Evolutionary conservation across 2,113 vertebrate species (phyloP).

Genomic region (Hemicordylus capensis): DNA sequence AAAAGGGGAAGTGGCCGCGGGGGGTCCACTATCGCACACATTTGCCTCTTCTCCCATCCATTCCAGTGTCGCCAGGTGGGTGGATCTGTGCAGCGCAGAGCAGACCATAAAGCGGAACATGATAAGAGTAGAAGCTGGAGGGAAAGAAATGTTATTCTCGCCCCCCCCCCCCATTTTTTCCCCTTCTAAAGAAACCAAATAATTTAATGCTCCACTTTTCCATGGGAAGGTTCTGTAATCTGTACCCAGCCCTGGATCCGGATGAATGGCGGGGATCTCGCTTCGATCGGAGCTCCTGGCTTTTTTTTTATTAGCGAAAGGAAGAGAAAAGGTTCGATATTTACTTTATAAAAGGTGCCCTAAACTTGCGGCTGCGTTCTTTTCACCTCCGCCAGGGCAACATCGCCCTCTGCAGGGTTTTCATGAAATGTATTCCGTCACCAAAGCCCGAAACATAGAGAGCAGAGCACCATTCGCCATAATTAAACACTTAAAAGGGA

Average conservation of each 20-base stretch:
- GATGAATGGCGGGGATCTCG: not conserved
- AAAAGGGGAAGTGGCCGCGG: not conserved
- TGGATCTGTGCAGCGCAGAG: not conserved
- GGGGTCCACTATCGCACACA: too few species aligned
- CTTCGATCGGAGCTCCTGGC: not conserved
- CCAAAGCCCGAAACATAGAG: not conserved
- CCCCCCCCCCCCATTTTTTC: not conserved
- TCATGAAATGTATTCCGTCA: not conserved
- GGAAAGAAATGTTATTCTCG: not conserved
- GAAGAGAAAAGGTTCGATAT: not conserved
- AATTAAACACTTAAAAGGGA: not conserved
- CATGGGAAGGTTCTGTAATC: not conserved
- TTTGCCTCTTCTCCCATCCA: not conserved
- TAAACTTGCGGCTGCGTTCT: not conserved
- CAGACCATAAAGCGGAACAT: too few species aligned
- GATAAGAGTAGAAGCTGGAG: not conserved
- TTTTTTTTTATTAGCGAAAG: not conserved
- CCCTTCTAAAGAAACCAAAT: not conserved
- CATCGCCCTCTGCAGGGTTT: slow-evolving; percentile 9
- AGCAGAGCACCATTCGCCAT: not conserved
- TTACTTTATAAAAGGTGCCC: not conserved
- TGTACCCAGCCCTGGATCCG: not conserved
- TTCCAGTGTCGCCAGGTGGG: not conserved
- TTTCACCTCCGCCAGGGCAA: not conserved
- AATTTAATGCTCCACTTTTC: not conserved